Evolutionary conservation across 1,140 invertebrate genomes (phyloP).

Genomic region (Chymomyza costata): DNA sequence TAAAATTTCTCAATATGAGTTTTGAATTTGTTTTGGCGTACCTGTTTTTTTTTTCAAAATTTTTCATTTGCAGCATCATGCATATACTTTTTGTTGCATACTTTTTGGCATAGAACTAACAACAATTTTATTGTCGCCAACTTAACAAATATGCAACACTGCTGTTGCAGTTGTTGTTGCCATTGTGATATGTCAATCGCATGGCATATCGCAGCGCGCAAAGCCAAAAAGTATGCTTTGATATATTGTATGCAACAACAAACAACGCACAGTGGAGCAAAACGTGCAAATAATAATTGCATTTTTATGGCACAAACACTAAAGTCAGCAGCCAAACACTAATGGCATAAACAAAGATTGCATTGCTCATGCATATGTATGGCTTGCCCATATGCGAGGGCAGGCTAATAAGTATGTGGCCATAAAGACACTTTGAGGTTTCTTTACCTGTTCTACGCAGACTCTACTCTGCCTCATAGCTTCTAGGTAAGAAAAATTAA

Average conservation of each 20-base stretch:
- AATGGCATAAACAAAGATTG: neutral
- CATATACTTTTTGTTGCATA: neutral
- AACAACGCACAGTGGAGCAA: neutral
- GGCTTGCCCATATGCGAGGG: too few relatives aligned
- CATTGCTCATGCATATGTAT: too few relatives aligned
- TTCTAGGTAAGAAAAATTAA: too few relatives aligned
- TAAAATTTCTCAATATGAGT: neutral
- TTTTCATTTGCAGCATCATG: too few relatives aligned
- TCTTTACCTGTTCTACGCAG: too few relatives aligned
- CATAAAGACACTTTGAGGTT: too few relatives aligned
- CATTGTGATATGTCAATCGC: conserved; percentile 40
- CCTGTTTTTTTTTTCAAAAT: neutral
- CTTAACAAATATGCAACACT: conserved; percentile 21
- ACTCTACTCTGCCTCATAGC: too few relatives aligned
- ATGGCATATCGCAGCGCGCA: conserved; percentile 32
- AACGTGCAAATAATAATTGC: conserved; percentile 52
- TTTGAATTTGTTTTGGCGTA: conserved; percentile 8
- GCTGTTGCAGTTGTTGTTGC: conserved; percentile 14
- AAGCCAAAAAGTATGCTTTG: conserved; percentile 28
- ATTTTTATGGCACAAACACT: conserved; percentile 54
- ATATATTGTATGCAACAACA: conserved; percentile 22
- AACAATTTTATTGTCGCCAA: conserved; percentile 13
- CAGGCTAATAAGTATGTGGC: too few relatives aligned
- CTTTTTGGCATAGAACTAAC: neutral
- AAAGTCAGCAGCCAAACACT: conserved; percentile 21